Conservation (phyloP, 2,113 vertebrate genomes). For the Vulpes lagopus region DNA sequence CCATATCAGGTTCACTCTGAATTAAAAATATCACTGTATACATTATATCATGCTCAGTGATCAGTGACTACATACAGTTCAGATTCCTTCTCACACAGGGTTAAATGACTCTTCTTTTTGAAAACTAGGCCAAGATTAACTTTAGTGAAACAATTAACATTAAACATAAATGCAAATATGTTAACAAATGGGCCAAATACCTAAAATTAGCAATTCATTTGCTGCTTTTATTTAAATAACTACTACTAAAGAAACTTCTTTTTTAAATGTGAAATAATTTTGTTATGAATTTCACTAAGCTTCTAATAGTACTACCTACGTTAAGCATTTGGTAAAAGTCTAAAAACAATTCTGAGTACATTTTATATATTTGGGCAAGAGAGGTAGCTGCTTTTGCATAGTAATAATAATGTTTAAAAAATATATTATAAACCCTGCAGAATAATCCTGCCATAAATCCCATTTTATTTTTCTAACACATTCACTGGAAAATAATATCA, state of each 20-base stretch:
- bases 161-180: not conserved
- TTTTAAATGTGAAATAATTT: not conserved
- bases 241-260: not conserved
- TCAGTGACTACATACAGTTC: not conserved
- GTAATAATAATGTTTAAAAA: not conserved
- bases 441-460: not conserved
- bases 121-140: not conserved
- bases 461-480: conserved; percentile 19
- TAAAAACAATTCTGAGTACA: not conserved
- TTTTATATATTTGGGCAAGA: not conserved
- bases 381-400: not conserved
- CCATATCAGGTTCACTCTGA: not conserved
- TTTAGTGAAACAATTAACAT: not conserved
- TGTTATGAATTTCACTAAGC: not conserved
- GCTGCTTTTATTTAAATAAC: not conserved
- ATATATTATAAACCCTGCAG: not conserved
- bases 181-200: not conserved
- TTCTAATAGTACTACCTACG: not conserved
- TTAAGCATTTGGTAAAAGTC: not conserved
- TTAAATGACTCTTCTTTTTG: not conserved
- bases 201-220: not conserved
- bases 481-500: not conserved
- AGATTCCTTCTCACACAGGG: not conserved
- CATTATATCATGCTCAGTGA: not conserved
- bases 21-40: not conserved